Evolutionary conservation across 2,888 invertebrate species (phyloP), one percentile per base, ranked within the genome.

Genomic region (Agriopis marginaria): DNA sequence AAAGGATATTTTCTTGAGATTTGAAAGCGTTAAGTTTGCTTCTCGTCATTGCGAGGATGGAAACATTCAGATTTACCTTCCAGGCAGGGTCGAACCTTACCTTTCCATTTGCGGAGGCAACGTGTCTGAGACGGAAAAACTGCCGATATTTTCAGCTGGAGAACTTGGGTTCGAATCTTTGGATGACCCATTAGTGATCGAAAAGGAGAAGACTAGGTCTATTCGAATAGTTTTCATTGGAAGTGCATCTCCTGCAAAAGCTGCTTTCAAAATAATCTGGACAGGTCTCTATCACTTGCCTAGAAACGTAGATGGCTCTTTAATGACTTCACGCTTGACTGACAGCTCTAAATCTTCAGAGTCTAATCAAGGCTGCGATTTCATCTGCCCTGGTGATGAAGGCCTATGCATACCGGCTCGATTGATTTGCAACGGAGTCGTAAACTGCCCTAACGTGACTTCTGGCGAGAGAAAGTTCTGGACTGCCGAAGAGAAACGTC

Each of bases 181-280:
- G 63, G 93, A 93, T 78, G 91, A 95, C 80, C 94, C 95, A 1
- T 90, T 95, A 17, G 89, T 95, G 0, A 93, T 95, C 47, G 95
- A 95, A 80, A 95, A 95, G 75, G 94, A 94, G 64, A 95, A 96
- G 75, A 96, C 96, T 0, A 89, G 96, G 68, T 96, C 96, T 0
- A 95, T 96, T 50, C 95, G 96, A 69, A 96, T 97, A 68, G 97
- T 97, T 63, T 97, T 97, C 72, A 96, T 96, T 0, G 96, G 96
- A 0, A 97, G 97, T 51, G 96, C 97, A 0, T 97, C 97, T 74
- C 97, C 98, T 0, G 97, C 98, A 0, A 95, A 97, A 70, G 97
- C 98, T 10, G 96, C 97, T 11, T 98, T 98, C 84, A 97, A 98
- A 84, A 96, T 98, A 47, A 97, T 97, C 12, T 98, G 98, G 98